phyloP scores from a whole-genome alignment of 53 echinoderm and acorn worm genomes.

The Stichopus horrens region DNA sequence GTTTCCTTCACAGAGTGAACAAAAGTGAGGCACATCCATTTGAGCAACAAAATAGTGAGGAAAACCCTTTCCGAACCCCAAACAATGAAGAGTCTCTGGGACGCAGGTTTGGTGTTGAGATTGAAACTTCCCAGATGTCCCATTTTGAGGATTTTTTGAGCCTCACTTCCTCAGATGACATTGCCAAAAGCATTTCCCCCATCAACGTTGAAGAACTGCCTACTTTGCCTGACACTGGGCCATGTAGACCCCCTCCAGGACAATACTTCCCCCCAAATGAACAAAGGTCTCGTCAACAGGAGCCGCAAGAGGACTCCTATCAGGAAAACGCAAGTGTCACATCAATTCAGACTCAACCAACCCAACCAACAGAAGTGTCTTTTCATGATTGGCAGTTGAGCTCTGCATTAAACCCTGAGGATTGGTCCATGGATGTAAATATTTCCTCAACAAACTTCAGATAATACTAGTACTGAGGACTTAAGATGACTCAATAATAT shows the following conservation, averaged over 20 bases:
- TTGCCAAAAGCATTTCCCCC: not conserved
- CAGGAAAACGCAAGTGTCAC: not conserved
- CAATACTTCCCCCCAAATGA: not conserved
- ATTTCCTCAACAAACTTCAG: too few relatives aligned
- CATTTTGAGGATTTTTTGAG: slow-evolving; percentile 4
- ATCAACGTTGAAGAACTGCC: not conserved
- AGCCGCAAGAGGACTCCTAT: slow-evolving; percentile 12
- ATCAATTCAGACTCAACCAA: too few relatives aligned
- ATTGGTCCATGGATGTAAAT: too few relatives aligned
- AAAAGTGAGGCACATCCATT: too few relatives aligned
- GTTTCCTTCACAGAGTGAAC: too few relatives aligned
- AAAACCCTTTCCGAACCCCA: not conserved
- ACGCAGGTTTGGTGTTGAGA: slow-evolving; percentile 15
- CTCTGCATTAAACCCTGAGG: too few relatives aligned
- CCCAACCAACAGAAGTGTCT: too few relatives aligned
- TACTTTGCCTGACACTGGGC: not conserved
- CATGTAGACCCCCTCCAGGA: not conserved
- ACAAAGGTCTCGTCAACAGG: not conserved
- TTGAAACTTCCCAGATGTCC: not conserved
- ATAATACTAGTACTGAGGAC: too few relatives aligned
- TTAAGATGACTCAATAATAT: too few relatives aligned
- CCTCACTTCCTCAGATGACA: slow-evolving; percentile 13
- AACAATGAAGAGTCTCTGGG: not conserved
- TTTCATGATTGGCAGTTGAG: too few relatives aligned
- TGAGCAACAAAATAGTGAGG: not conserved